Base-by-base conservation (phyloP, 1,140 invertebrate species). In the Diabrotica undecimpunctata region DNA sequence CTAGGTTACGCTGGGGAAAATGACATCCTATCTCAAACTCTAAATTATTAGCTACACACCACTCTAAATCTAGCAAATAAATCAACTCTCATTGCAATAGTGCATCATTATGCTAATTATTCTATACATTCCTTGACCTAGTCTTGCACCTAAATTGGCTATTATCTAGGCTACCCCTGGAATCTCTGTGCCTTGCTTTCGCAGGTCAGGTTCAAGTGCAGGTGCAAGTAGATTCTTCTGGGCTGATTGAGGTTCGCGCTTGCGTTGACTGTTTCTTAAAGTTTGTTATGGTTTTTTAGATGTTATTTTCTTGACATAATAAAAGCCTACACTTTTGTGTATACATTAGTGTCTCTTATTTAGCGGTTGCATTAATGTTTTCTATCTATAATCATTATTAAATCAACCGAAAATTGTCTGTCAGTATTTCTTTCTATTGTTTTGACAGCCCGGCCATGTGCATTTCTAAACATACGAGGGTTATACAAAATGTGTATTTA, bases 141-240 rank as follows among this genome's bases (percentile, higher is more conserved):
- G 64, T 66, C 54, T 41, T 25, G 59, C 52, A 41, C 62, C 64
- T 72, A 70, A 65, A 65, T 70, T 61, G 67, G 59, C 64, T 64
- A 66, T 68, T 67, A 69, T 25, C 70, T 74, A 69, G 72, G 67
- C 69, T 70, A 70, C 66, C 65, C 72, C 67, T 73, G 69, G 67
- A 68, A 63, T 60, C 61, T 66, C 58, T 66, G 68, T 65, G 62
- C 67, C 71, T 72, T 77, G 73, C 71, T 73, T 75, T 74, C 74
- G 75, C 74, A 76, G 75, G 75, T 76, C 73, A 76, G 73, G 75
- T 77, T 77, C 75, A 77, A 77, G 74, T 74, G 66, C 75, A 77
- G 73, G 74, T 77, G 75, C 68, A 74, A 72, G 51, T 62, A 38
- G 54, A 8, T 11, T 46, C n/a, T 46, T 46, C 8, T n/a, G n/a